A percentile compares a stretch with the other conserved stretches of the same genome.
Conservation (phyloP, 2,797 vertebrate genomes). For the Anomalospiza imberbis region DNA sequence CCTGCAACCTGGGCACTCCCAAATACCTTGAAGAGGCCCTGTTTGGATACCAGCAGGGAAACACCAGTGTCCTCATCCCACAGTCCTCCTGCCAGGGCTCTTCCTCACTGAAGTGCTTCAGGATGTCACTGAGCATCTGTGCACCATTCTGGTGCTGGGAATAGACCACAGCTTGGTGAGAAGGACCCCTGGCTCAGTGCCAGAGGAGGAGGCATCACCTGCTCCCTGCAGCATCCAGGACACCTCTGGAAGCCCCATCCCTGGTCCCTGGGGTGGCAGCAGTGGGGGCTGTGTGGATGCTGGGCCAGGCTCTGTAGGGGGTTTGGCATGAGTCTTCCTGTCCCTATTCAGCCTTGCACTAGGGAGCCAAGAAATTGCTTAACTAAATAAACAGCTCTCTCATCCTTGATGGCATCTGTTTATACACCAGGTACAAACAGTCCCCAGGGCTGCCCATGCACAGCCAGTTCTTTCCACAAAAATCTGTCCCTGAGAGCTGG, state of each 20-base stretch:
- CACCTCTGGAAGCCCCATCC: not conserved
- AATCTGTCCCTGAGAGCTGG: not conserved
- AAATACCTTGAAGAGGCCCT: not conserved
- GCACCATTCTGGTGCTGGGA: not conserved
- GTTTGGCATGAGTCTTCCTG: not conserved
- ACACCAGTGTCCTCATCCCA: not conserved
- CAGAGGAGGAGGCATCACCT: not conserved
- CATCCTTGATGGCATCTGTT: conserved; percentile 12
- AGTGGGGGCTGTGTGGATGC: accelerated
- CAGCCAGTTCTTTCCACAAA: not conserved
- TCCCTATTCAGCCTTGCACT: not conserved
- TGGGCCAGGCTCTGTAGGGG: not conserved
- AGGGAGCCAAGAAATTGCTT: conserved; percentile 28
- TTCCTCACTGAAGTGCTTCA: not conserved
- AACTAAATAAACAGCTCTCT: conserved; percentile 33
- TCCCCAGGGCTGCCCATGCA: not conserved
- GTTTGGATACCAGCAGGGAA: not conserved
- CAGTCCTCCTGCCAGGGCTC: not conserved
- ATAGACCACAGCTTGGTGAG: not conserved
- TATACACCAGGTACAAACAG: conserved; percentile 20
- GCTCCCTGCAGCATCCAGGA: not conserved
- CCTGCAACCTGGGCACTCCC: not conserved
- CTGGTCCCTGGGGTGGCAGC: not conserved
- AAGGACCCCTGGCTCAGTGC: accelerated
- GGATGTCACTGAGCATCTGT: not conserved